Evolutionary conservation across 2,113 vertebrate species (phyloP).

Genomic region (Pterophyllum scalare): DNA sequence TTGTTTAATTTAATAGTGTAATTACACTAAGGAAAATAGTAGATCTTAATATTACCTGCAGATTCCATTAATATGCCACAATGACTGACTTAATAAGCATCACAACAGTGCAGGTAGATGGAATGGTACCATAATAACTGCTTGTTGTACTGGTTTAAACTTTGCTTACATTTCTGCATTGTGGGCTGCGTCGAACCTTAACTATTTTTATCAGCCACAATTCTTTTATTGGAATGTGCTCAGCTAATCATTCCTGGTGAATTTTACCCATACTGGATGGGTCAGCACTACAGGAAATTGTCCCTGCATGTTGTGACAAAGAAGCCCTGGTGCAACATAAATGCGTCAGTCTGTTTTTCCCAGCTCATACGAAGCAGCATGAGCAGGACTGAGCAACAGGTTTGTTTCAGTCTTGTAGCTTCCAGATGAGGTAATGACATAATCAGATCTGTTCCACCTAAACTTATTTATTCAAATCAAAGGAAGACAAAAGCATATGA

Average conservation of each 20-base stretch:
- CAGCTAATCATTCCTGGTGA: too few species aligned
- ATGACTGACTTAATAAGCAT: neutral
- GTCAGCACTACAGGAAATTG: too few species aligned
- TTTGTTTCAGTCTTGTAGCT: neutral
- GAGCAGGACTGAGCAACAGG: neutral
- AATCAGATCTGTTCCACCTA: neutral
- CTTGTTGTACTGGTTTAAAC: neutral
- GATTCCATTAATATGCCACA: neutral
- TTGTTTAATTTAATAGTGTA: too few species aligned
- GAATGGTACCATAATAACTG: neutral
- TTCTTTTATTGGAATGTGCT: too few species aligned
- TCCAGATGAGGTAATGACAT: neutral
- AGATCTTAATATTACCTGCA: neutral
- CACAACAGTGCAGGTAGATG: neutral
- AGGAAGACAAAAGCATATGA: too few species aligned
- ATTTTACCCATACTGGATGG: too few species aligned
- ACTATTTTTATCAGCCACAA: too few species aligned
- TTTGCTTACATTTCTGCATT: neutral
- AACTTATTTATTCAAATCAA: neutral
- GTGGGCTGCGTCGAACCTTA: too few species aligned
- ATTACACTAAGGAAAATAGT: too few species aligned
- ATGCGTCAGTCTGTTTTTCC: neutral
- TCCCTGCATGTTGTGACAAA: neutral
- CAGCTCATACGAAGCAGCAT: neutral
- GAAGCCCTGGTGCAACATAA: neutral